Evolutionary conservation across 2,888 invertebrate genomes (phyloP).

Genomic region (Busseola fusca): DNA sequence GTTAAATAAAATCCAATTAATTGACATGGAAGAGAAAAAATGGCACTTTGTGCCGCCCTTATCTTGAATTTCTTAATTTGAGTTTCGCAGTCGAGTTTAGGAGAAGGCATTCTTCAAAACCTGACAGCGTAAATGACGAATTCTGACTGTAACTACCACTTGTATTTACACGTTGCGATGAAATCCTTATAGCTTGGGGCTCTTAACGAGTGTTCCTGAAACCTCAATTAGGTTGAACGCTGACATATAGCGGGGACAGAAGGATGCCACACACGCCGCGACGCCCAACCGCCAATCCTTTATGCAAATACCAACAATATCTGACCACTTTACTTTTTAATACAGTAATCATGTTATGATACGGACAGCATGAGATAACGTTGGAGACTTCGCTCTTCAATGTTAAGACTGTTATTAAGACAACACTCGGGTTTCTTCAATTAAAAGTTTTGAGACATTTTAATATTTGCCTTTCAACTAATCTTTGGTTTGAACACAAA

Average conservation of each 20-base stretch:
- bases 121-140: constrained; percentile 69
- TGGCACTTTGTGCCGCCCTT: constrained; percentile 17
- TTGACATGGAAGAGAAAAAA: constrained; percentile 40
- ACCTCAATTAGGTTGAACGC: constrained; percentile 75
- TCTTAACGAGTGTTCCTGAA: constrained; percentile 80
- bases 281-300: constrained; percentile 75
- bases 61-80: constrained; percentile 46
- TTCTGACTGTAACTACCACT: constrained; percentile 58
- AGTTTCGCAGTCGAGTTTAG: constrained; percentile 36
- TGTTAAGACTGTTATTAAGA: constrained; percentile 50
- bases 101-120: constrained; percentile 41
- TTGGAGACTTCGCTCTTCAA: constrained; percentile 42
- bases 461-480: constrained; percentile 56
- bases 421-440: constrained; percentile 52
- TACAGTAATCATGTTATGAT: constrained; percentile 72
- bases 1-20: constrained; percentile 49
- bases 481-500: constrained; percentile 62
- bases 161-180: constrained; percentile 63
- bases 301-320: constrained; percentile 82
- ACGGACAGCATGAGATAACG: constrained; percentile 62
- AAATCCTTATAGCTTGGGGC: constrained; percentile 63
- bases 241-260: constrained; percentile 69
- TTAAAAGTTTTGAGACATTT: constrained; percentile 56
- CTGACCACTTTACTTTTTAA: constrained; percentile 69
- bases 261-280: constrained; percentile 77